These are phyloP conservation scores for Apamea epomidion DNA, from an alignment of 2,888 invertebrate species.

Conservation along the genomic window DNA sequence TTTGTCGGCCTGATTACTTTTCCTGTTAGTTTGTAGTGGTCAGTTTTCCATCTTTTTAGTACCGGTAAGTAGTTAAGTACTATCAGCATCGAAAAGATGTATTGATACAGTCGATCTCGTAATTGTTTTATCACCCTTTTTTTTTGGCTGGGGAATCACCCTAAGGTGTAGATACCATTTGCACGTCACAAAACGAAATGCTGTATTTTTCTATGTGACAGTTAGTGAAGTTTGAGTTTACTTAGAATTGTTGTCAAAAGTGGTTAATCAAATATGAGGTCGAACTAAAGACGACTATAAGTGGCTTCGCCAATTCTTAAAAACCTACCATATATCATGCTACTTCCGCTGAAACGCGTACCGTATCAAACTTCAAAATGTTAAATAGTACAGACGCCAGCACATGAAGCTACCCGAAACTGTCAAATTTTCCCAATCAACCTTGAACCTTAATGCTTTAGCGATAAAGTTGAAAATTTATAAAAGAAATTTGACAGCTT, in stretches of 20 bases:
- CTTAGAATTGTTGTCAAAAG: not conserved
- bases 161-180: not conserved
- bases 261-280: not conserved
- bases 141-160: too few species aligned
- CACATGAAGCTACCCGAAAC: too few species aligned
- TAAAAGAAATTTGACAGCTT: too few species aligned
- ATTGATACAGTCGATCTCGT: not conserved
- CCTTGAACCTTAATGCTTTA: too few species aligned
- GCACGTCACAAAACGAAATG: not conserved
- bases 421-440: too few species aligned
- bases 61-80: not conserved
- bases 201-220: not conserved
- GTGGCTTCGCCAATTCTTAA: not conserved
- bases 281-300: not conserved
- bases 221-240: not conserved
- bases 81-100: not conserved
- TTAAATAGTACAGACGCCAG: too few species aligned
- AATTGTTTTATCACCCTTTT: not conserved
- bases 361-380: slow-evolving; percentile 32
- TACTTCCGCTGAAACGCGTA: slow-evolving; percentile 55
- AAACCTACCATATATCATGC: slow-evolving; percentile 54
- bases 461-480: too few species aligned
- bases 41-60: slow-evolving; percentile 4
- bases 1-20: slow-evolving; percentile 35
- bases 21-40: slow-evolving; percentile 25